Evolutionary conservation across 1,140 invertebrate species (phyloP).

Genomic region (Scaptomyza pallida): DNA sequence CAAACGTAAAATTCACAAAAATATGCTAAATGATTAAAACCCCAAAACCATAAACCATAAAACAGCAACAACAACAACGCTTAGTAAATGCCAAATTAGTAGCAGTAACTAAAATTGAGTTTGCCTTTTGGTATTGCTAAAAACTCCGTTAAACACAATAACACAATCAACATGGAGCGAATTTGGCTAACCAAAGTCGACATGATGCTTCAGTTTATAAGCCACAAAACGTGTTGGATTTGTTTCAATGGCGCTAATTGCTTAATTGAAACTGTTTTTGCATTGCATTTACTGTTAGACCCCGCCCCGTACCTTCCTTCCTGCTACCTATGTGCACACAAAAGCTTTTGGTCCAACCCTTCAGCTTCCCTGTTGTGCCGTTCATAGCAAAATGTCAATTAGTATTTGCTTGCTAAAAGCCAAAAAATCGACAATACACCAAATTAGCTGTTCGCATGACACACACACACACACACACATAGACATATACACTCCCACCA

Average conservation of each 20-base stretch:
- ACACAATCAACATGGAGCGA: conserved; percentile 11
- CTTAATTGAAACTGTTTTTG: conserved; percentile 82
- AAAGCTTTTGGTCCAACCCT: neutral
- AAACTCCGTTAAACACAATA: conserved; percentile 36
- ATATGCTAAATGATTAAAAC: conserved; percentile 72
- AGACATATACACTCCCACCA: neutral
- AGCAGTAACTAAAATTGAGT: conserved; percentile 62
- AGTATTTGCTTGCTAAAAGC: conserved; percentile 78
- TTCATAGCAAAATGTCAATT: conserved; percentile 79
- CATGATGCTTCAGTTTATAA: conserved; percentile 78
- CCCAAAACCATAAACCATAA: conserved; percentile 12
- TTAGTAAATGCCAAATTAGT: conserved; percentile 64
- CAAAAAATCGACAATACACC: conserved; percentile 65
- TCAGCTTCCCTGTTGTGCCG: conserved; percentile 13
- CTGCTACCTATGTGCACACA: neutral
- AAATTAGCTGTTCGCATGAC: conserved; percentile 62
- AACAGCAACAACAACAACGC: conserved; percentile 29
- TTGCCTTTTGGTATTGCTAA: conserved; percentile 53
- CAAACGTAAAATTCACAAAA: conserved; percentile 70
- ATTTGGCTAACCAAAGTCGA: conserved; percentile 64
- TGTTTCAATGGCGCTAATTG: conserved; percentile 81
- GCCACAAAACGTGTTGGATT: conserved; percentile 81
- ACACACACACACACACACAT: neutral
- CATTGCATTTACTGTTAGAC: conserved; percentile 67
- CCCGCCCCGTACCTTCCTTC: neutral